Evolutionary conservation across 2,113 vertebrate species (phyloP), one percentile per base, ranked within the genome.

Genomic region (Poeciliopsis prolifica): DNA sequence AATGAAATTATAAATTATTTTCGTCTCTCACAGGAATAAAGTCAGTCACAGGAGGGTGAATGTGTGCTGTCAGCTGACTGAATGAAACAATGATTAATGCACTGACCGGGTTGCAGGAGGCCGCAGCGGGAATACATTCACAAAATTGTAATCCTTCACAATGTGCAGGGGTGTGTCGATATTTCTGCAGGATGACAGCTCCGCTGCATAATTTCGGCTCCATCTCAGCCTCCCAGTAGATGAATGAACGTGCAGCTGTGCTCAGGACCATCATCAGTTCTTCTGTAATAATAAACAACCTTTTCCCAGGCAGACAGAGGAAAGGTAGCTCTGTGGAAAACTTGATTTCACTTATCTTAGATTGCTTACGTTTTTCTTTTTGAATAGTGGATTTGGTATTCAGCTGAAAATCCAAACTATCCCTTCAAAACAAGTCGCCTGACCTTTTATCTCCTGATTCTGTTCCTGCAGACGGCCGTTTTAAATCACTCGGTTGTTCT

Each of bases 321-420:
- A 31, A 0, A 0, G 19, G n/a, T 29, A 24, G 29, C 48, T 29
- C 15, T n/a, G 17, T 24, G 51, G 12, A 26, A 37, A 42, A 37
- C 8, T 62, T 72, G 22, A 63, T 68, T 12, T 29, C 8, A 26
- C 2, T 72, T n/a, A 60, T 70, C 26, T 29, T 58, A 24, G 17
- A 33, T 58, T n/a, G 19, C 11, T 42, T 28, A 30, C 8, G 3
- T 54, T 42, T 72, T 4, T 42, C 37, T 35, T 3, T 35, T 61
- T 70, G n/a, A 61, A 64, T 1, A 1, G 0, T 42, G 40, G 14
- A 42, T 2, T 3, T 30, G 1, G 5, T 26, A n/a, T 75, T 71
- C 5, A 58, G n/a, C 62, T 72, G 0, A 68, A 35, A 24, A 68
- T 80, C 67, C 61, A 85, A 75, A 79, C 82, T 65, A 66, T 88